These are phyloP conservation scores for Engraulis encrasicolus DNA, from an alignment of 2,113 vertebrate species.

Conservation along the genomic window DNA sequence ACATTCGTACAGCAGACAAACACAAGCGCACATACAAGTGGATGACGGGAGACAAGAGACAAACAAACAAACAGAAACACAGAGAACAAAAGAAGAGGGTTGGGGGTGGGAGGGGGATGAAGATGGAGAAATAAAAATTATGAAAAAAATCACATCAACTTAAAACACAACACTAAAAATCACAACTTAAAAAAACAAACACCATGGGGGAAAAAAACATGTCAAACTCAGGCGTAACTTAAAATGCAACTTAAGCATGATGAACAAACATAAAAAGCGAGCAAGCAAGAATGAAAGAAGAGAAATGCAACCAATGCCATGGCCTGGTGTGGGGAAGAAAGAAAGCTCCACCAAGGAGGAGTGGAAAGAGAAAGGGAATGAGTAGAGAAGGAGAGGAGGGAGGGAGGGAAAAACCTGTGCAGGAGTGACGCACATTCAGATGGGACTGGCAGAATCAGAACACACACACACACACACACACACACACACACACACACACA, in stretches of 20 bases:
- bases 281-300: slow-evolving; percentile 21
- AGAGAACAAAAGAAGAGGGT: slow-evolving; percentile 61
- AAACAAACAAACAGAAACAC: neutral
- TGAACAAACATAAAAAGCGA: neutral
- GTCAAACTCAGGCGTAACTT: neutral
- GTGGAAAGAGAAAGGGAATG: neutral
- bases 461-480: neutral
- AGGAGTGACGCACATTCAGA: neutral
- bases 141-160: slow-evolving; percentile 41
- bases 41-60: neutral
- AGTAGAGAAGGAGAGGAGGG: neutral
- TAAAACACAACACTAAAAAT: slow-evolving; percentile 14
- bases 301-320: neutral
- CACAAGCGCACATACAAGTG: slow-evolving; percentile 22
- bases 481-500: neutral
- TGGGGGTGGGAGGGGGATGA: slow-evolving; percentile 65
- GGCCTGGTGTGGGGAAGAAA: slow-evolving; percentile 8
- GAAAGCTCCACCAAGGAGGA: neutral
- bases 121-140: slow-evolving; percentile 67
- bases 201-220: slow-evolving; percentile 30
- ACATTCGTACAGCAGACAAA: slow-evolving; percentile 4
- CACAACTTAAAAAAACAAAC: slow-evolving; percentile 55
- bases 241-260: neutral
- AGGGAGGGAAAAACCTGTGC: neutral
- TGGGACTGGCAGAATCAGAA: neutral